Evolutionary conservation across 37 sponge, comb jelly and placozoan genomes (phyloP).

Genomic region (Ephydatia muelleri): DNA sequence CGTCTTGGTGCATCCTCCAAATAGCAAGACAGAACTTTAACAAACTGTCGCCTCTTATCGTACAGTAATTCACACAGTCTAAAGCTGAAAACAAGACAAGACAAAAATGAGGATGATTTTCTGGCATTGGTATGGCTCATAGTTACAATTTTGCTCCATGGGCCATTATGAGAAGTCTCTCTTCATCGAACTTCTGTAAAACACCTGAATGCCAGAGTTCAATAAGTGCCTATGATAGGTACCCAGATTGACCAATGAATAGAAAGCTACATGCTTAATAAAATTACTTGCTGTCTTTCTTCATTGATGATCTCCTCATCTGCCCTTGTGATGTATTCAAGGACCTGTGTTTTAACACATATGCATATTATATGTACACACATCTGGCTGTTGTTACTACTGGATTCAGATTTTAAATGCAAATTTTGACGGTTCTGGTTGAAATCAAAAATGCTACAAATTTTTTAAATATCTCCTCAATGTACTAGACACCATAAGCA

Average conservation of each 20-base stretch:
- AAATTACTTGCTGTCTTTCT: slow-evolving; percentile 74
- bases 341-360: slow-evolving; percentile 39
- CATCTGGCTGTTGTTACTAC: background rate
- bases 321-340: slow-evolving; percentile 72
- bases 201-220: slow-evolving; percentile 80
- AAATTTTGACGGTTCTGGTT: too few species aligned
- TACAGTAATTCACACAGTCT: slow-evolving; percentile 79
- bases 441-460: too few species aligned
- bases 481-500: too few species aligned
- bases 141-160: slow-evolving; percentile 82
- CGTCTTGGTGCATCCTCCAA: slow-evolving; percentile 62
- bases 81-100: slow-evolving; percentile 35
- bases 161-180: slow-evolving; percentile 67
- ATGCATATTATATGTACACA: background rate
- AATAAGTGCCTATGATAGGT: slow-evolving; percentile 54
- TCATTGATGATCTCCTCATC: slow-evolving; percentile 78
- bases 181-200: slow-evolving; percentile 73
- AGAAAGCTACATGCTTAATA: background rate
- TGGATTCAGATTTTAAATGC: too few species aligned
- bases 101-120: background rate
- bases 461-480: too few species aligned
- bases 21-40: slow-evolving; percentile 83
- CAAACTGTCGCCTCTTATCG: slow-evolving; percentile 73
- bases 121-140: background rate
- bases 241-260: background rate